phyloP scores from a whole-genome alignment of 2,797 vertebrate species.

The Sebastes glaucus region DNA sequence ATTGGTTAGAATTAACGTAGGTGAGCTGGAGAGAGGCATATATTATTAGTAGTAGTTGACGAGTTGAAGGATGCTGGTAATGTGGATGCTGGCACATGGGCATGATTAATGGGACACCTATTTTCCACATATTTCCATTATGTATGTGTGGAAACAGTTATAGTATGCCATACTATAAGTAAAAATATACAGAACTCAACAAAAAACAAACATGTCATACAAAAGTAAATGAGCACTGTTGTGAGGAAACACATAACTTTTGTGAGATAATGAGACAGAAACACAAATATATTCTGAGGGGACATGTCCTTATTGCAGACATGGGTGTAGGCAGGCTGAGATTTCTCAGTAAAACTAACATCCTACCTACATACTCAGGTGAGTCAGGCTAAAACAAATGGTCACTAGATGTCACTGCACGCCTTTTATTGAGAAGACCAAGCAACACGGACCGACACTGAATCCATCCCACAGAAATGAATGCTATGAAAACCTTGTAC shows the following conservation, averaged over 20 bases:
- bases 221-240: background rate
- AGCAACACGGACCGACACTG: background rate
- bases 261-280: background rate
- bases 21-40: no score
- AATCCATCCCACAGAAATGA: background rate
- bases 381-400: background rate
- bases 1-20: no score
- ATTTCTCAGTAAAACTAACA: background rate
- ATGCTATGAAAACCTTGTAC: background rate
- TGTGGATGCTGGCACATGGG: no score
- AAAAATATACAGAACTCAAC: no score
- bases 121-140: no score
- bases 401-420: constrained; percentile 60
- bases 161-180: no score
- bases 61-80: no score
- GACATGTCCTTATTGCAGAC: background rate
- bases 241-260: background rate
- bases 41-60: no score
- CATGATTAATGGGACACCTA: no score
- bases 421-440: background rate
- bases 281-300: background rate
- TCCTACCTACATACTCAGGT: no score
- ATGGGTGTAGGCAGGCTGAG: background rate
- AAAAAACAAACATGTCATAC: background rate
- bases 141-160: no score